Percentiles rank a stretch among this genome's conserved stretches.
phyloP scores from a whole-genome alignment of 2,888 invertebrate species.

The Pseudolycoriella hygida region DNA sequence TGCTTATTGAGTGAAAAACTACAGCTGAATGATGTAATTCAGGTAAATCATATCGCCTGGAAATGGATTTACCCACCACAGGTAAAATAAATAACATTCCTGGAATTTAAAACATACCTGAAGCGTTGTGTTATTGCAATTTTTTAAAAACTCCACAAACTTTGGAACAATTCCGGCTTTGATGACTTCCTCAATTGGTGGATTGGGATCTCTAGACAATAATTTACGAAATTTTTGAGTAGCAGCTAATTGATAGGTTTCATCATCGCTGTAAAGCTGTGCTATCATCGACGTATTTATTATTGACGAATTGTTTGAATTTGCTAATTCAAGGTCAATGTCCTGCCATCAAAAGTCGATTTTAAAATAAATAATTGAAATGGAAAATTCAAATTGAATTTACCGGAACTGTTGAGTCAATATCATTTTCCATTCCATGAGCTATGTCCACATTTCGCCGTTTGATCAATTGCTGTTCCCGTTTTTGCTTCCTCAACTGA shows the following conservation, averaged over 20 bases:
- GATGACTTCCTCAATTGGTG: constrained; percentile 94
- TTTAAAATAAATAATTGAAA: background rate
- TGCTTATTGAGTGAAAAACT: no score
- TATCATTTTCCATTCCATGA: constrained; percentile 24
- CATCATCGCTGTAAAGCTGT: constrained; percentile 57
- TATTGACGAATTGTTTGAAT: background rate
- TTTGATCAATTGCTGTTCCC: constrained; percentile 88
- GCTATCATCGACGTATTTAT: constrained; percentile 57
- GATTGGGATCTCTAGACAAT: constrained; percentile 86
- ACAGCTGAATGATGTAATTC: no score
- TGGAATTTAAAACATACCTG: no score
- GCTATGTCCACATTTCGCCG: constrained; percentile 59
- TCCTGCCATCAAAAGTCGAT: background rate
- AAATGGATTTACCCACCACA: no score
- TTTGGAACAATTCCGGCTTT: constrained; percentile 83
- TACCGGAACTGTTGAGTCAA: constrained; percentile 23
- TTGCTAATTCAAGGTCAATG: constrained; percentile 1
- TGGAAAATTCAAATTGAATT: background rate
- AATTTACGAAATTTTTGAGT: constrained; percentile 89
- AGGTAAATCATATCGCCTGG: no score
- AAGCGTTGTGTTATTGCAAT: constrained; percentile 63
- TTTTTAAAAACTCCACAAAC: constrained; percentile 81
- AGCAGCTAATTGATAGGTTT: constrained; percentile 65
- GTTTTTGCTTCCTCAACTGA: constrained; percentile 84
- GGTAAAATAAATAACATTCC: no score